phyloP scores from a whole-genome alignment of 2,797 vertebrate species.

The Anolis apletophallus region DNA sequence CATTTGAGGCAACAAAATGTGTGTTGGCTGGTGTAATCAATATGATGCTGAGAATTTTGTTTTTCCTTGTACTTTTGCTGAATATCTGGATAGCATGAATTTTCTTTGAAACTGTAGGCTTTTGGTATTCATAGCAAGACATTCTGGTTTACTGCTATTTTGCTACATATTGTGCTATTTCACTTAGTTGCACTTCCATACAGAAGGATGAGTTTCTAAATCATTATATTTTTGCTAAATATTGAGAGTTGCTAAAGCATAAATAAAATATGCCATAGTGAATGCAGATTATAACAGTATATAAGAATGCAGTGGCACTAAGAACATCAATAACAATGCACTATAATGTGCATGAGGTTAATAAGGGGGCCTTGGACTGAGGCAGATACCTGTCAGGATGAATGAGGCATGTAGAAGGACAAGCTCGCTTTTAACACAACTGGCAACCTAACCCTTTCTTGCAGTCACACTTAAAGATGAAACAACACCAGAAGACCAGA shows the following conservation, averaged over 20 bases:
- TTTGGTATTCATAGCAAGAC: neutral
- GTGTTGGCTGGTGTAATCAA: neutral
- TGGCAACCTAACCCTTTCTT: slow-evolving; percentile 45
- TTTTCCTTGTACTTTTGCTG: slow-evolving; percentile 26
- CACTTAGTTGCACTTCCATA: slow-evolving; percentile 25
- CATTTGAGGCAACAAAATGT: too few relatives aligned
- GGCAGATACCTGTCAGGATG: neutral
- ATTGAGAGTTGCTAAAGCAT: slow-evolving; percentile 41
- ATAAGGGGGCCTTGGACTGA: slow-evolving; percentile 15
- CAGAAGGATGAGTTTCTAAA: slow-evolving; percentile 44
- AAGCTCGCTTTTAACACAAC: slow-evolving; percentile 30
- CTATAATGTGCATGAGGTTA: neutral
- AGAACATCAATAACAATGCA: neutral
- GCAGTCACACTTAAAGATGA: neutral
- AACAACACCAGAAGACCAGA: slow-evolving; percentile 10
- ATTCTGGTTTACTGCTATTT: slow-evolving; percentile 41
- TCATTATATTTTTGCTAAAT: slow-evolving; percentile 50
- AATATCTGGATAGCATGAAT: neutral
- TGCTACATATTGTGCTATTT: slow-evolving; percentile 25
- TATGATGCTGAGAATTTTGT: neutral
- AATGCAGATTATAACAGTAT: slow-evolving; percentile 45
- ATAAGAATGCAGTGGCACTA: neutral
- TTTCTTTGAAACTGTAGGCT: slow-evolving; percentile 33
- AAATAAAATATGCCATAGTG: slow-evolving; percentile 53
- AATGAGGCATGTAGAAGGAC: slow-evolving; percentile 5